These are phyloP conservation scores for Acleris emargana DNA, from an alignment of 2,888 invertebrate genomes.

Conservation along the genomic window DNA sequence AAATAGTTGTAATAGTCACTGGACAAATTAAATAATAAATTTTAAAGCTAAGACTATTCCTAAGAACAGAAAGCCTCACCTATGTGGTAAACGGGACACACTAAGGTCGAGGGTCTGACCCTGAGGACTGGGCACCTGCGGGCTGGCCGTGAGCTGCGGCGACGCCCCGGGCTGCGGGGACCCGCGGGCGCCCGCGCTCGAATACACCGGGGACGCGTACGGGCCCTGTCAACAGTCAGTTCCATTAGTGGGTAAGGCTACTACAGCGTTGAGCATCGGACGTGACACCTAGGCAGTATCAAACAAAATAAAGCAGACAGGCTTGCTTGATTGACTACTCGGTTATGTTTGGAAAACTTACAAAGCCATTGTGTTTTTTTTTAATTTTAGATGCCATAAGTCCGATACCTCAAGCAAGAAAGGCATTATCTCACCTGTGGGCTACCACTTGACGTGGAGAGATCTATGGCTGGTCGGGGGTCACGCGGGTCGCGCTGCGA, in stretches of 20 bases:
- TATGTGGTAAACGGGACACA: conserved; percentile 93
- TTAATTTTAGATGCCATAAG: neutral
- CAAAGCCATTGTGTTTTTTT: too few relatives aligned
- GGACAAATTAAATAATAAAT: too few relatives aligned
- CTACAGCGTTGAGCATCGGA: neutral
- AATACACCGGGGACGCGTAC: conserved; percentile 90
- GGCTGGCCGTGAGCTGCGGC: conserved; percentile 91
- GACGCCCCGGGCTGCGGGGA: conserved; percentile 94
- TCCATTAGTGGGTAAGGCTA: conserved; percentile 56
- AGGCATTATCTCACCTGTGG: conserved; percentile 87
- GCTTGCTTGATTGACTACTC: too few relatives aligned
- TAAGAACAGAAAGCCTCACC: conserved; percentile 81
- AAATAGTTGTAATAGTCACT: too few relatives aligned
- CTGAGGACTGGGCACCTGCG: conserved; percentile 95
- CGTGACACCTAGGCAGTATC: too few relatives aligned
- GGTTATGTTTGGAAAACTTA: too few relatives aligned
- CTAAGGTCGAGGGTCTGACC: conserved; percentile 95
- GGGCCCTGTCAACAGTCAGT: conserved; percentile 83
- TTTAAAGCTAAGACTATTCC: conserved; percentile 20
- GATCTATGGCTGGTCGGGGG: conserved; percentile 92
- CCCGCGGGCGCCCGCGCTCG: conserved; percentile 89
- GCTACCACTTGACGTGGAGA: conserved; percentile 94
- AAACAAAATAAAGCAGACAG: too few relatives aligned
- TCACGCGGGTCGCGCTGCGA: conserved; percentile 91
- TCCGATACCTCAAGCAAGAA: conserved; percentile 14